These are phyloP conservation scores for Catocala fraxini DNA, from an alignment of 2,888 invertebrate species.

Conservation along the genomic window DNA sequence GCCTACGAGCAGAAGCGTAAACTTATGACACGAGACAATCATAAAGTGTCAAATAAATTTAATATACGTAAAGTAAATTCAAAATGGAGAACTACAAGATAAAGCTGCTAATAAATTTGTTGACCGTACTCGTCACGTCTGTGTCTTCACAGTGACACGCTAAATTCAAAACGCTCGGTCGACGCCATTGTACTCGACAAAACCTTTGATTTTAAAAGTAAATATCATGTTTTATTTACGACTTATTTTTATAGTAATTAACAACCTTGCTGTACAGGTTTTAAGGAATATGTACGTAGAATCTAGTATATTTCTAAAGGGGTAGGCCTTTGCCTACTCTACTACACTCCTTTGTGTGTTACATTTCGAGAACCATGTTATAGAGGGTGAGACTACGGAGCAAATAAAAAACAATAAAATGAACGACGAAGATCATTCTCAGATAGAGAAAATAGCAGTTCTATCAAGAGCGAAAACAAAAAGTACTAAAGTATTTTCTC, in stretches of 20 bases:
- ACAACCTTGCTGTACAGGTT: constrained; percentile 6
- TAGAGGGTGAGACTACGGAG: no score
- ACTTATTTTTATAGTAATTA: constrained; percentile 37
- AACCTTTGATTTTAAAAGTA: constrained; percentile 41
- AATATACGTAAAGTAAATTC: constrained; percentile 8
- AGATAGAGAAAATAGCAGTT: no score
- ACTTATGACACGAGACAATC: not conserved
- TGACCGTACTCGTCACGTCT: constrained; percentile 8
- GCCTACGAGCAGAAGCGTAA: no score
- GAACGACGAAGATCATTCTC: no score
- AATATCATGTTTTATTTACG: constrained; percentile 45
- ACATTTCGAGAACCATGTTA: no score
- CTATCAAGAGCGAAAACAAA: no score
- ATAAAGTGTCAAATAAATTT: constrained; percentile 9
- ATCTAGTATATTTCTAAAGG: not conserved
- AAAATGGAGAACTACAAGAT: constrained; percentile 5
- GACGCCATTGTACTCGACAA: constrained; percentile 39
- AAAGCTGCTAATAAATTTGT: constrained; percentile 24
- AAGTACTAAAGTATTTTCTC: not conserved
- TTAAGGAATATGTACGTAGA: not conserved
- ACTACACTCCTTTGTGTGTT: no score
- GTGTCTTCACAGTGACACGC: constrained; percentile 45
- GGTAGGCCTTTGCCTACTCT: no score
- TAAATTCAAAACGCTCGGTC: constrained; percentile 39
- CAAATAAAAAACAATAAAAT: no score